Conservation (phyloP, 1,140 invertebrate species). For the Ips nitidus region DNA sequence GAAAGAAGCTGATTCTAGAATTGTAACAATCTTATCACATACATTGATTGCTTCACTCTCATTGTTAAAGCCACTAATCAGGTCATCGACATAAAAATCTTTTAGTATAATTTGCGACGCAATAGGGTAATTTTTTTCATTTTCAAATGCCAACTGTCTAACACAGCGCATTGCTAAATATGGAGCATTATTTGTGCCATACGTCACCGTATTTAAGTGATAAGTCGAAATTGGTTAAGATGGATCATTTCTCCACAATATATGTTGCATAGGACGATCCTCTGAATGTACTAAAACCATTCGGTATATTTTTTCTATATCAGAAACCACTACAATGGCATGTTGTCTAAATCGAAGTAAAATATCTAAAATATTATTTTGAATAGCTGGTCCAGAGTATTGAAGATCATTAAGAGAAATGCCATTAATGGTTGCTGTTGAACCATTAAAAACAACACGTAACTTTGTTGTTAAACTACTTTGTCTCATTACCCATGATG, state of each 20-base stretch:
- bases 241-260: not conserved
- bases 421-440: not conserved
- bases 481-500: not conserved
- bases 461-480: not conserved
- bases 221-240: no score
- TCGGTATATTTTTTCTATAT: not conserved
- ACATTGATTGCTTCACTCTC: no score
- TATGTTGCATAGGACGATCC: not conserved
- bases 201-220: no score
- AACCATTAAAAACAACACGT: not conserved
- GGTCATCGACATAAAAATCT: slow-evolving; percentile 2
- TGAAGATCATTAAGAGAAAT: not conserved
- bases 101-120: not conserved
- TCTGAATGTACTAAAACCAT: not conserved
- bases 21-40: no score
- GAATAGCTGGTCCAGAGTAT: not conserved
- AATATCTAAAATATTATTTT: not conserved
- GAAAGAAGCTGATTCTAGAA: no score
- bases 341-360: not conserved
- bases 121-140: not conserved
- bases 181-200: no score
- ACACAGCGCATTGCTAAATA: no score
- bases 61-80: not conserved
- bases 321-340: not conserved
- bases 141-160: not conserved